Base-by-base conservation (phyloP, 2,113 vertebrate genomes). In the Mandrillus leucophaeus region DNA sequence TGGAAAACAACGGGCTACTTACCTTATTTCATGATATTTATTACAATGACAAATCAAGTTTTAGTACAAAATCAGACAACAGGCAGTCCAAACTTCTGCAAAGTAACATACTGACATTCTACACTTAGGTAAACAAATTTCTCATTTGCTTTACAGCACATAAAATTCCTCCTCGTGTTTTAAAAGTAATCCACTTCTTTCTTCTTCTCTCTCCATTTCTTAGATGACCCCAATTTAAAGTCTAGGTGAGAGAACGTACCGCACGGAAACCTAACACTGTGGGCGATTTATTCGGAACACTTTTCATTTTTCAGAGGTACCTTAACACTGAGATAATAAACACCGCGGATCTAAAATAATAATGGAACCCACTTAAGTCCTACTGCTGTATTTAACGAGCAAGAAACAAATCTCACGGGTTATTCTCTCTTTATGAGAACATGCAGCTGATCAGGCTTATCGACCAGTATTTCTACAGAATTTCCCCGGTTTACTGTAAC, bases 1-100 rank as follows among this genome's bases (percentile, higher is more conserved):
- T 2, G 87, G 57, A 48, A 82, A n/a, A 61, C 48, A 94, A 40
- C 12, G 70, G 59, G 30, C 64, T 84, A 98, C 96, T 98, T 98
- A 98, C 93, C 95, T 97, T 75, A 83, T 86, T 87, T 76, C 2
- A 40, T 5, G 92, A n/a, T 88, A 93, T 30, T 88, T 82, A 92
- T 50, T 57, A 92, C 50, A 84, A 73, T 20, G 72, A 96, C 59
- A 84, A 93, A 95, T 75, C 88, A 90, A 95, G 43, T 70, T 95
- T 92, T 75, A 57, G 78, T 1, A 64, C 20, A 59, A 85, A 85
- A 94, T 72, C 75, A 78, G n/a, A 32, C 90, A 90, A 96, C 0
- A 80, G 16, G 35, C 25, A 94, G 22, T 50, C 22, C 64, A 79
- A 95, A 97, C 48, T 85, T 96, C 50, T 97, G 64, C 25, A 64